Evolutionary conservation across 2,888 invertebrate species (phyloP), one percentile per base, ranked within the genome.

Genomic region (Agrochola lota): DNA sequence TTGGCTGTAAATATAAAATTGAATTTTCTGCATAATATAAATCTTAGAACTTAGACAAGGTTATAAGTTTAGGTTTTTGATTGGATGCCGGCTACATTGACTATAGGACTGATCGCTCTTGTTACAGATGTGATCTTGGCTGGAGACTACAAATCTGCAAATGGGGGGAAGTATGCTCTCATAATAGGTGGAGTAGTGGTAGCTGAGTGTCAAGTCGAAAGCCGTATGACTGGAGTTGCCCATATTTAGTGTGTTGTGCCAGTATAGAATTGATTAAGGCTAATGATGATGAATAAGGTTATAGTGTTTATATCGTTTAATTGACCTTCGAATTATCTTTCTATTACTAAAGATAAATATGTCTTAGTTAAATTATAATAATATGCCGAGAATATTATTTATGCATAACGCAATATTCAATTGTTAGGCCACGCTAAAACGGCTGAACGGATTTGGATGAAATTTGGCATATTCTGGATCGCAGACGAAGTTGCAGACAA

Each of bases 1-100:
- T 67, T 87, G 88, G 62, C 69, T 46, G n/a, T 46, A 35, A 59
- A 73, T 6, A 71, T 46, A 63, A 67, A 80, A 69, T 64, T 6
- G 9, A 7, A 17, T 69, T 60, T 60, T 46, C 30, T 64, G 26
- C 30, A 60, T 55, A 7, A 43, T 60, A 26, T 49, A 46, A 52
- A 57, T n/a, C 8, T 63, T n/a, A 1, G 15, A 59, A 30, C 30
- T 46, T 57, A 23, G 8, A 26, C 8, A 30, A 23, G 2, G 17
- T 17, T 17, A 35, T 49, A 12, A 30, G 30, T 59, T 46, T 46
- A 8, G 12, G 17, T 35, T 59, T 57, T 57, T 73, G 6, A 43
- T 3, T 26, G 2, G 7, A 15, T 46, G n/a, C 11, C 9, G 7
- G n/a, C 35, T 6, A 12, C 1, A 26, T 20, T n/a, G 6, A 5